phyloP scores from a whole-genome alignment of 2,797 vertebrate species.

The Furcifer pardalis region DNA sequence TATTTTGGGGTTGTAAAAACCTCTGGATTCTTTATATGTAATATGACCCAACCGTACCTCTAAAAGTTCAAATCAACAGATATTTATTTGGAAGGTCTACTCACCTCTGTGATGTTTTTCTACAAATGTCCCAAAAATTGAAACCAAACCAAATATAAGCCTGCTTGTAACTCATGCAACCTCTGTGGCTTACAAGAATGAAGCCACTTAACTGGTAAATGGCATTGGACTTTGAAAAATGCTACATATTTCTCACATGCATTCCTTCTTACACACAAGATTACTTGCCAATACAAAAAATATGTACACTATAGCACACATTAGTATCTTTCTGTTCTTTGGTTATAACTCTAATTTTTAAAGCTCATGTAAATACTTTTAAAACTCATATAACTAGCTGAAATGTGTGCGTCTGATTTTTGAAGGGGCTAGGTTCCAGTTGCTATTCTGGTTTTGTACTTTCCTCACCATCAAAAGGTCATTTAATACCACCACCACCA shows the following conservation, averaged over 20 bases:
- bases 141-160: not conserved
- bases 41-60: slow-evolving; percentile 17
- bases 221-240: not conserved
- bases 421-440: not conserved
- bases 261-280: not conserved
- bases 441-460: not conserved
- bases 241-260: not conserved
- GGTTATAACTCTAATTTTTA: not conserved
- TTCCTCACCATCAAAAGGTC: not conserved
- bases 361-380: not conserved
- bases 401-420: not conserved
- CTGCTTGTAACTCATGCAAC: not conserved
- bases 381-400: not conserved
- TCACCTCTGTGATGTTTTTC: not conserved
- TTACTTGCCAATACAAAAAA: not conserved
- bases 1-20: slow-evolving; percentile 22
- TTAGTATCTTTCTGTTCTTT: not conserved
- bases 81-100: not conserved
- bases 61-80: not conserved
- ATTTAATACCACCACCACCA: not conserved
- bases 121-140: not conserved
- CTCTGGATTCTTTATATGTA: not conserved
- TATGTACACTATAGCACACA: not conserved
- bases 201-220: not conserved
- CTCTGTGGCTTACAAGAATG: not conserved